Conservation (phyloP, 2,113 vertebrate species). For the Chaetodon auriga region DNA sequence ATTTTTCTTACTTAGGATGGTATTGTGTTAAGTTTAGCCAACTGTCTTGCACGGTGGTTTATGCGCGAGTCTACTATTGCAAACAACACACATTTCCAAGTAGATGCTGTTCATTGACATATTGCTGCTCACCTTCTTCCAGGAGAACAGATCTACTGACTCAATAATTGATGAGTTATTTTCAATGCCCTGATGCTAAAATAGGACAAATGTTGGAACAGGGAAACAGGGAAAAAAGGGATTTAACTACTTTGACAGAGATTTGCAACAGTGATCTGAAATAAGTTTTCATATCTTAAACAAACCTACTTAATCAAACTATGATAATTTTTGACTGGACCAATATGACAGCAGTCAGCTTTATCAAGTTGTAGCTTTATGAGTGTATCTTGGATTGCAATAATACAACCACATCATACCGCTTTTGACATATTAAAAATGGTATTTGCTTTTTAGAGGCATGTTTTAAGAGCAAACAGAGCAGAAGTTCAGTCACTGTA, state of each 20-base stretch:
- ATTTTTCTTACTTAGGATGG: too few relatives aligned
- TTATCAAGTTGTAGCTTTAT: not conserved
- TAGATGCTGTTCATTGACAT: not conserved
- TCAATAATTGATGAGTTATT: not conserved
- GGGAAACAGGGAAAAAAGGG: not conserved
- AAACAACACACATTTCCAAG: not conserved
- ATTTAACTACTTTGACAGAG: not conserved
- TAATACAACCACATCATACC: not conserved
- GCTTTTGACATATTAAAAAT: not conserved
- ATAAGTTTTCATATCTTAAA: not conserved
- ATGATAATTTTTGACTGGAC: not conserved
- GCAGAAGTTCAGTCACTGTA: not conserved
- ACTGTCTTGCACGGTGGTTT: too few relatives aligned
- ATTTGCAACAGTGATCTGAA: not conserved
- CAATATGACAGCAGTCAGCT: not conserved
- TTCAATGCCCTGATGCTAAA: too few relatives aligned
- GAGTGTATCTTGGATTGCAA: not conserved
- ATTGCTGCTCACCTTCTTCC: not conserved
- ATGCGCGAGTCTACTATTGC: too few relatives aligned
- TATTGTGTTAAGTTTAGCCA: too few relatives aligned
- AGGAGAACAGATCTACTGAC: not conserved
- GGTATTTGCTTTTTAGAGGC: not conserved
- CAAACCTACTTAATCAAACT: not conserved
- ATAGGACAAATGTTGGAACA: not conserved
- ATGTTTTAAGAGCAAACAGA: conserved; percentile 16